phyloP scores from a whole-genome alignment of 2,888 invertebrate genomes.

The Sarcophaga subvicina region DNA sequence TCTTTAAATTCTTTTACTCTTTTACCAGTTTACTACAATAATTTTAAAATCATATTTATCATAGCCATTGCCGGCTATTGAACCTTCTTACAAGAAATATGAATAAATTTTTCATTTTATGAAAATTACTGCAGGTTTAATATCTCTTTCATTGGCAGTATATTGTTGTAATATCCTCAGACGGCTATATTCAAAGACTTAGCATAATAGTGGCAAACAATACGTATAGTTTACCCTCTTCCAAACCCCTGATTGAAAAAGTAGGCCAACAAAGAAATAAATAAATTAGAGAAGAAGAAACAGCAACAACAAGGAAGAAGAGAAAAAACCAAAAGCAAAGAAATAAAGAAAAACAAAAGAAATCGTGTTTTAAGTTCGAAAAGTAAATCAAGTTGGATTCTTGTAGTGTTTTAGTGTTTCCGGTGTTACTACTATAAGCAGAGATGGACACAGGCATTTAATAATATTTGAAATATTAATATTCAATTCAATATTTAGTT shows the following conservation, averaged over 20 bases:
- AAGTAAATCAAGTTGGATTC: constrained; percentile 60
- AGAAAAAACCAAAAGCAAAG: constrained; percentile 16
- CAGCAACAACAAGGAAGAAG: constrained; percentile 9
- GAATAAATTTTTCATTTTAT: constrained; percentile 30
- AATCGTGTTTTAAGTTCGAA: constrained; percentile 44
- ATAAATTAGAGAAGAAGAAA: background rate
- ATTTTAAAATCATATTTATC: too few species aligned
- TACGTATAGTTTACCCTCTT: background rate
- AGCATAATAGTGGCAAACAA: background rate
- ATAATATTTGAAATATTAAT: background rate
- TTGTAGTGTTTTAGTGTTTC: constrained; percentile 59
- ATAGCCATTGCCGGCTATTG: constrained; percentile 21
- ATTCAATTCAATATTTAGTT: background rate
- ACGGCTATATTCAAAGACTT: background rate
- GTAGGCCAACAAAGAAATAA: constrained; percentile 59
- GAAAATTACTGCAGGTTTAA: constrained; percentile 37
- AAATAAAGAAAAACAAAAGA: constrained; percentile 33
- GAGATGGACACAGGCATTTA: constrained; percentile 1
- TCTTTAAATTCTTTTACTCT: too few species aligned
- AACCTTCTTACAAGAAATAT: constrained; percentile 19
- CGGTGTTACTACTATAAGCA: constrained; percentile 35
- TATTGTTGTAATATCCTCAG: background rate
- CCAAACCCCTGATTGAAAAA: constrained; percentile 39
- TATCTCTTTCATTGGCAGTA: background rate
- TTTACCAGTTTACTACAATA: too few species aligned